Conservation (phyloP, 2,113 vertebrate genomes). For the Antigone vipio region DNA sequence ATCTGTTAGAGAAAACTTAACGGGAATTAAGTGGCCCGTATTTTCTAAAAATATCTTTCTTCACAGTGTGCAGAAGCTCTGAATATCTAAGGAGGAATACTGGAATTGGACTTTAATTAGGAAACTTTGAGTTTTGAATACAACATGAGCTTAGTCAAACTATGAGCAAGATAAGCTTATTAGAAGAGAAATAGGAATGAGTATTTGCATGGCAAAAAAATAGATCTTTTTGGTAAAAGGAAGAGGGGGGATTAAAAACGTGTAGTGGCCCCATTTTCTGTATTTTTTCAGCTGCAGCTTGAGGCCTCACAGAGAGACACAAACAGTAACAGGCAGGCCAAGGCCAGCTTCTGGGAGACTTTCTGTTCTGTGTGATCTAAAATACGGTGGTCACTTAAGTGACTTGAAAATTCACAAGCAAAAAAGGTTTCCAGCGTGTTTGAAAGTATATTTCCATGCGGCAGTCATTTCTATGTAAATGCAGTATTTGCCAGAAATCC, state of each 20-base stretch:
- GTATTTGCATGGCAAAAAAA: neutral
- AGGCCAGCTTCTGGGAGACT: neutral
- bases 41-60: conserved; percentile 74
- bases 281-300: neutral
- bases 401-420: neutral
- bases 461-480: neutral
- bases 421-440: neutral
- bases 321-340: neutral
- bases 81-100: conserved; percentile 48
- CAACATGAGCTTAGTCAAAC: conserved; percentile 31
- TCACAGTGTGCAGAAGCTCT: conserved; percentile 53
- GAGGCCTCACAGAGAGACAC: neutral
- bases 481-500: neutral
- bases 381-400: neutral
- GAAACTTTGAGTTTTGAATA: conserved; percentile 40
- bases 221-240: neutral
- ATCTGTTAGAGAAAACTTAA: conserved; percentile 76
- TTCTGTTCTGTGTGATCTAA: neutral
- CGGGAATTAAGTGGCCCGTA: conserved; percentile 66
- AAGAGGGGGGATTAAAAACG: neutral
- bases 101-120: conserved; percentile 60
- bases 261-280: neutral
- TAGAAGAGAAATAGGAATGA: conserved; percentile 13
- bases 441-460: neutral
- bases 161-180: conserved; percentile 33